Evolutionary conservation across 2,113 vertebrate species (phyloP).

Genomic region (Pterocles orientalis): DNA sequence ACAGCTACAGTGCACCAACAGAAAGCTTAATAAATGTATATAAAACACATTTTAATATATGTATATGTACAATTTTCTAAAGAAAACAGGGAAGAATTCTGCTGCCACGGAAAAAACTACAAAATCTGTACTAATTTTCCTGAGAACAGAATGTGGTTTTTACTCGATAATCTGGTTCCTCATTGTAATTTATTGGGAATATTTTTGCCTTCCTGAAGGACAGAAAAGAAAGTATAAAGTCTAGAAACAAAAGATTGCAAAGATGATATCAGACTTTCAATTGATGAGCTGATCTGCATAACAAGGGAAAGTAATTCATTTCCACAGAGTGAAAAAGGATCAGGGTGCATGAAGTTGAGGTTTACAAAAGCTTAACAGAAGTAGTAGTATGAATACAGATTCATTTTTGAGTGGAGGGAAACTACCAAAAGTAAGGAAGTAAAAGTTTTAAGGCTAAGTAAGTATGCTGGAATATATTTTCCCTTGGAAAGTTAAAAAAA

Average conservation of each 20-base stretch:
- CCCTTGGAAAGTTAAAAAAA: background rate
- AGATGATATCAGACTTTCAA: conserved; percentile 26
- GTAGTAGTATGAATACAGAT: conserved; percentile 23
- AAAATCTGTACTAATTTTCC: background rate
- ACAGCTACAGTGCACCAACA: background rate
- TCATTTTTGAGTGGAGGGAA: background rate
- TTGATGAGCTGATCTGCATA: background rate
- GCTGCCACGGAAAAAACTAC: background rate
- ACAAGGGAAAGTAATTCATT: conserved; percentile 7
- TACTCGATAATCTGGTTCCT: background rate
- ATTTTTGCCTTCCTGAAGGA: background rate
- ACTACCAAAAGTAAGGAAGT: background rate
- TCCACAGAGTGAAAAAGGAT: conserved; percentile 19
- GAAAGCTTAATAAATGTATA: background rate
- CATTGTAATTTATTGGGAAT: background rate
- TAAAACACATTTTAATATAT: background rate
- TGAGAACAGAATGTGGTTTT: background rate
- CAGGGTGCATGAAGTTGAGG: background rate
- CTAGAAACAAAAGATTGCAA: conserved; percentile 1
- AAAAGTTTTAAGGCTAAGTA: background rate
- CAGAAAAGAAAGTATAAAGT: background rate
- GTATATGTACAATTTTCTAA: background rate
- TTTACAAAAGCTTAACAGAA: conserved; percentile 26
- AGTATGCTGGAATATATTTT: conserved; percentile 10
- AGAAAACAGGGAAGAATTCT: background rate